Evolutionary conservation across 2,113 vertebrate species (phyloP).

Genomic region (Cricetomys ansorgei): DNA sequence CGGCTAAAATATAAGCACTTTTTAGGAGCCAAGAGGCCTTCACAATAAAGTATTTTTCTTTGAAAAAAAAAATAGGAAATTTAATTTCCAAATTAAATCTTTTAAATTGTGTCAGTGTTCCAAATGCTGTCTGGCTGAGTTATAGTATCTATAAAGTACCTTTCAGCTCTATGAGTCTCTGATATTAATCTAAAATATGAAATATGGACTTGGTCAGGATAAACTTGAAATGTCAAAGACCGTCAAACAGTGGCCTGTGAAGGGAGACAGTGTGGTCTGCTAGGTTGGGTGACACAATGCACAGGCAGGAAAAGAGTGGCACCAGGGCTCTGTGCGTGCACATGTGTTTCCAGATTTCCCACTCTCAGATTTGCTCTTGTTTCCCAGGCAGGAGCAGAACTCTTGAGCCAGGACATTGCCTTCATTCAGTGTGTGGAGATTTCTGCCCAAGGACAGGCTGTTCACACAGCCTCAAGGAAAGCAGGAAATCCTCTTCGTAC

Average conservation of each 20-base stretch:
- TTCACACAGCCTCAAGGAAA: background rate
- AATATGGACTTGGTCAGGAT: slow-evolving; percentile 16
- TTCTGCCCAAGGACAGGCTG: background rate
- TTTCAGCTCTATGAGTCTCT: background rate
- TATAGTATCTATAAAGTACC: background rate
- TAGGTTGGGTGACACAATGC: slow-evolving; percentile 35
- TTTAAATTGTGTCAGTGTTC: slow-evolving; percentile 41
- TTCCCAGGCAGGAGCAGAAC: background rate
- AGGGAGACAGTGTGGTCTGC: background rate
- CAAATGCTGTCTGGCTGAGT: background rate
- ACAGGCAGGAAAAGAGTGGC: background rate
- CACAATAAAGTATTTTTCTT: background rate
- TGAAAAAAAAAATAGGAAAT: slow-evolving; percentile 1
- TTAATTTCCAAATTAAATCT: slow-evolving; percentile 37
- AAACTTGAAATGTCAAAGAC: slow-evolving; percentile 25
- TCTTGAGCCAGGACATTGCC: background rate
- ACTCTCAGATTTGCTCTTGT: background rate
- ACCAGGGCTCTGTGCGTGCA: background rate
- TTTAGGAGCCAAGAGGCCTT: background rate
- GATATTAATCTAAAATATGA: slow-evolving; percentile 63
- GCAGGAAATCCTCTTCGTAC: background rate
- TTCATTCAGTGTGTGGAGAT: background rate
- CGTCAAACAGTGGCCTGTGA: background rate
- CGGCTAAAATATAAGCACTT: slow-evolving; percentile 22
- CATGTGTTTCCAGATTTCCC: background rate